Percentiles rank a stretch among this genome's conserved stretches.
Evolutionary conservation across 1,140 invertebrate genomes (phyloP).

Genomic region (Zaprionus vittiger): DNA sequence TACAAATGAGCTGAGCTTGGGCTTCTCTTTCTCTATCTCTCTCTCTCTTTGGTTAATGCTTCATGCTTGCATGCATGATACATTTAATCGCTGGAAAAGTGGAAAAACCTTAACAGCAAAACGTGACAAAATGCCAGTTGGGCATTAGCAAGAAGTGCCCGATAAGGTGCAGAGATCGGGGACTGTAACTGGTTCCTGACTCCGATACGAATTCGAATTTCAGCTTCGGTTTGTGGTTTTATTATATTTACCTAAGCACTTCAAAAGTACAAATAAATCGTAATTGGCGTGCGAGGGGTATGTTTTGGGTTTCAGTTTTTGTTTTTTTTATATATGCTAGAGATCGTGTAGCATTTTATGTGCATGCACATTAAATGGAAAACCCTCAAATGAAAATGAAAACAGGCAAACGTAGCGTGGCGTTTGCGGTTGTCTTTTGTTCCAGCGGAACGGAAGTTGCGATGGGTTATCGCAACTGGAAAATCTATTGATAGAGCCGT

Average conservation of each 20-base stretch:
- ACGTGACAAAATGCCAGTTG: conserved; percentile 72
- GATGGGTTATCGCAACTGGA: conserved; percentile 59
- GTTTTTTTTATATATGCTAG: conserved; percentile 12
- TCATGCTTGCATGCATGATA: conserved; percentile 65
- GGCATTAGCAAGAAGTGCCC: conserved; percentile 35
- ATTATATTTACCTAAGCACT: conserved; percentile 72
- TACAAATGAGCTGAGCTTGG: conserved; percentile 69
- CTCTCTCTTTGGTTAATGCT: conserved; percentile 40
- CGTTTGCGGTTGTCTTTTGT: conserved; percentile 61
- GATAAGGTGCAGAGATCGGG: conserved; percentile 67
- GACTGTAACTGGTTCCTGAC: background rate
- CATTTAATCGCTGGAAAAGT: conserved; percentile 74
- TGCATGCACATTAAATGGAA: conserved; percentile 74
- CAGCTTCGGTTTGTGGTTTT: conserved; percentile 29
- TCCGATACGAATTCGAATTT: conserved; percentile 38
- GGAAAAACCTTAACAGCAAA: conserved; percentile 39
- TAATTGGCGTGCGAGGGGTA: conserved; percentile 80
- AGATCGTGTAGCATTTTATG: conserved; percentile 47
- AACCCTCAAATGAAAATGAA: conserved; percentile 49
- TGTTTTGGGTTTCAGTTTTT: conserved; percentile 22
- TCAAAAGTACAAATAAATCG: conserved; percentile 78
- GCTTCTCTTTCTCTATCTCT: background rate
- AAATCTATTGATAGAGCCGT: conserved; percentile 52
- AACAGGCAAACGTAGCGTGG: conserved; percentile 39
- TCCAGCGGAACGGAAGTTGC: conserved; percentile 59